Base-by-base conservation (phyloP, 1,140 invertebrate genomes). In the Ceratina australensis region DNA sequence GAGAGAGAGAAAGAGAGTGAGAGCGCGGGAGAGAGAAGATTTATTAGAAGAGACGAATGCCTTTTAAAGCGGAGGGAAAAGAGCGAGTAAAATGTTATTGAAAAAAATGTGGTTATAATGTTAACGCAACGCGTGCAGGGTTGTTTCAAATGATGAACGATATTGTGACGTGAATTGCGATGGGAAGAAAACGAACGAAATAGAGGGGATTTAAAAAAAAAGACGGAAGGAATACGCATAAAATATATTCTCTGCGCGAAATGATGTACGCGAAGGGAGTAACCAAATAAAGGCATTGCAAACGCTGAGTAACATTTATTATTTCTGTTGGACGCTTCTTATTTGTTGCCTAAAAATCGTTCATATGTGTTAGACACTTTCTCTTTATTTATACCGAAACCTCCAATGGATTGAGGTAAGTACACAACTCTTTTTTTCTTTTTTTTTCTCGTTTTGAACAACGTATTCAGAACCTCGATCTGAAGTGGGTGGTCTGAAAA, bases 261-360 rank as follows among this genome's bases (percentile, higher is more conserved):
- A 66, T 81, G 80, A 84, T 90, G 88, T 90, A 90, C 72, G 82
- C 79, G 84, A 84, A 78, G 83, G 67, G 83, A 85, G 86, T 84
- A 85, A 85, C 68, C 79, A 85, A 90, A 89, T 90, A 90, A 90
- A 90, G 85, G 88, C 88, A 89, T 87, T 89, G 86, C 81, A 89
- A 86, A 88, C 80, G 86, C 72, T 65, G 69, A 83, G 7, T 33
- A 12, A 69, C 16, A 50, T 59, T 69, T 59, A 26, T 7, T 5
- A n/a, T 22, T 20, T 12, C 24, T 1, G 1, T n/a, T 42, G 52
- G 16, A 15, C 16, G 42, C 1, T 13, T 3, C 7, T 28, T 68
- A 2, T 2, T 52, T 42, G 18, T 3, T 16, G 13, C 13, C n/a
- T 18, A 49, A 60, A 47, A 74, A 28, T 65, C n/a, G 28, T 54